Conservation (phyloP, 1,140 invertebrate genomes). For the Leptopilina clavipes region DNA sequence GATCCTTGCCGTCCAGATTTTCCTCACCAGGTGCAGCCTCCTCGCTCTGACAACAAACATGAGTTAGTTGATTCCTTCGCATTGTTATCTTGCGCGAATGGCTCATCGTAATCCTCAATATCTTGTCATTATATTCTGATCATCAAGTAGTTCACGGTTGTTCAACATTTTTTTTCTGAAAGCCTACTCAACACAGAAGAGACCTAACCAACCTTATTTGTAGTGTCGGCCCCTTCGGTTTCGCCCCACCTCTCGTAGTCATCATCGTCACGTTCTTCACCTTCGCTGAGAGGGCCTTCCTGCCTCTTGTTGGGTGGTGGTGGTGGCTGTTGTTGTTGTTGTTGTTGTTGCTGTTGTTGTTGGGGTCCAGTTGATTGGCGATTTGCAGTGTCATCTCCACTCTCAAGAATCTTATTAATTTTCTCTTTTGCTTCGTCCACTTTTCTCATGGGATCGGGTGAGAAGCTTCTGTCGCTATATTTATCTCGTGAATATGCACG, state of each 20-base stretch:
- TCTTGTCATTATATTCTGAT: not conserved
- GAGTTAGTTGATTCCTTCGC: constrained; percentile 55
- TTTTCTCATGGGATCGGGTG: constrained; percentile 78
- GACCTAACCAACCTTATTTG: constrained; percentile 68
- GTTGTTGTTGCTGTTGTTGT: constrained; percentile 12
- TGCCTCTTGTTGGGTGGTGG: constrained; percentile 70
- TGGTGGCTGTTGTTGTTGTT: not conserved
- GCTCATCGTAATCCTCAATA: constrained; percentile 49
- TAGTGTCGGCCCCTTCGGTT: constrained; percentile 56
- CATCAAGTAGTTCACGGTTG: not conserved
- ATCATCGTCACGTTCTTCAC: constrained; percentile 82
- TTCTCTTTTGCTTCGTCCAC: constrained; percentile 78
- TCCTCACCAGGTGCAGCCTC: constrained; percentile 52
- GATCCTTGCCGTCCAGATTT: constrained; percentile 64
- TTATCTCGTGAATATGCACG: constrained; percentile 71
- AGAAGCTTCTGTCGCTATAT: constrained; percentile 78
- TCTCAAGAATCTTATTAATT: constrained; percentile 78
- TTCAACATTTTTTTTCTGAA: constrained; percentile 46
- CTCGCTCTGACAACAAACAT: constrained; percentile 69
- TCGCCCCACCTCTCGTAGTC: constrained; percentile 72
- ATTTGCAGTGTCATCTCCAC: constrained; percentile 69
- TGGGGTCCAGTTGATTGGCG: constrained; percentile 41
- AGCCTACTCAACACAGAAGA: constrained; percentile 45
- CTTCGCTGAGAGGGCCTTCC: constrained; percentile 82
- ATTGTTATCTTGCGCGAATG: constrained; percentile 43